Conservation (phyloP, 2,797 vertebrate species). For the Peromyscus nudipes region DNA sequence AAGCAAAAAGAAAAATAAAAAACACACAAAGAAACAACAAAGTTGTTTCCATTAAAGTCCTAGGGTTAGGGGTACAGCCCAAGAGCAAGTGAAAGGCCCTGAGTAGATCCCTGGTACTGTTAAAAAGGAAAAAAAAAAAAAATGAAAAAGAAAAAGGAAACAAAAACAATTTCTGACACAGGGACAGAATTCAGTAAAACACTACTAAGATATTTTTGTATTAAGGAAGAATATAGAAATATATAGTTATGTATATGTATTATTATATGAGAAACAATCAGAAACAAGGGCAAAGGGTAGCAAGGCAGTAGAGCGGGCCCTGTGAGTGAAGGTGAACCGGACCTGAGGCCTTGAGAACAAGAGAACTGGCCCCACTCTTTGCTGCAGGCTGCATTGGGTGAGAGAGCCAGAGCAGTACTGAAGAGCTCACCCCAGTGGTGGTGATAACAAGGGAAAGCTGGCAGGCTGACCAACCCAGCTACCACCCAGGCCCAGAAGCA, state of each 20-base stretch:
- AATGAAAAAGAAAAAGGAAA: not conserved
- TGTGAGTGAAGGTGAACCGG: not conserved
- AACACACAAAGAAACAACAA: not conserved
- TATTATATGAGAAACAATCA: slow-evolving; percentile 11
- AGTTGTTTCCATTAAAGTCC: not conserved
- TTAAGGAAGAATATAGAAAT: slow-evolving; percentile 5
- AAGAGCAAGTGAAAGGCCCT: not conserved
- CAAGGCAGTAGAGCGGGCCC: not conserved
- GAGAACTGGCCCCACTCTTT: not conserved
- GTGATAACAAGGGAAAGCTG: no score
- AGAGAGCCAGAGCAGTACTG: not conserved
- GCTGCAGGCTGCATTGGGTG: not conserved
- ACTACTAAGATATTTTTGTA: slow-evolving; percentile 39
- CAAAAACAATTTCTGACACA: not conserved
- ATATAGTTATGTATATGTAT: not conserved
- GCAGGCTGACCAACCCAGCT: not conserved
- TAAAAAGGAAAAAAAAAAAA: not conserved
- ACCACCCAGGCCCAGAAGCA: not conserved
- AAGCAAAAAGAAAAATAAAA: not conserved
- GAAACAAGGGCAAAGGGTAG: slow-evolving; percentile 20
- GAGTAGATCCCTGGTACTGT: not conserved
- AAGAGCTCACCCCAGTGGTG: not conserved
- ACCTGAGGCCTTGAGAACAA: not conserved
- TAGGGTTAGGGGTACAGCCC: not conserved
- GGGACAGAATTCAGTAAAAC: not conserved